A percentile compares a stretch with the other conserved stretches of the same genome.
These are phyloP conservation scores for Argyresthia albistria DNA, from an alignment of 2,888 invertebrate species.

Conservation along the genomic window DNA sequence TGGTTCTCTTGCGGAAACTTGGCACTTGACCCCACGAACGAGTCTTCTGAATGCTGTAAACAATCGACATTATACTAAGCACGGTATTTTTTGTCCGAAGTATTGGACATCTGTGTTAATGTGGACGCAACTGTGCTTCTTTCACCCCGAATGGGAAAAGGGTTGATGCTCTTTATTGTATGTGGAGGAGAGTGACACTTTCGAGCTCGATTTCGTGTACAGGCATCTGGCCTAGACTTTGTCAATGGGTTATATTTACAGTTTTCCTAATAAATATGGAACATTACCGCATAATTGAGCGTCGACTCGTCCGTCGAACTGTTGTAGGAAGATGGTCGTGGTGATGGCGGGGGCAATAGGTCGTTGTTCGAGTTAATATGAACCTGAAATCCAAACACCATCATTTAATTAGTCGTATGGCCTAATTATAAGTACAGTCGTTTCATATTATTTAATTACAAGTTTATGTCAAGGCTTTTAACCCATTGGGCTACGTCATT, in stretches of 20 bases:
- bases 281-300: conserved; percentile 45
- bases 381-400: conserved; percentile 24
- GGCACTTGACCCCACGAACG: conserved; percentile 56
- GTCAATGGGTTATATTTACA: too few relatives aligned
- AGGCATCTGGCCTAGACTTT: too few relatives aligned
- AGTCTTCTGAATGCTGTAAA: conserved; percentile 49
- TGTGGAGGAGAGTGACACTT: too few relatives aligned
- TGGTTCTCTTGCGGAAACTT: conserved; percentile 66
- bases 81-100: background rate
- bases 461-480: too few relatives aligned
- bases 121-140: too few relatives aligned
- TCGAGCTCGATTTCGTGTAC: too few relatives aligned
- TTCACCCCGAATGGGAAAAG: too few relatives aligned
- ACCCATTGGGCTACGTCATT: too few relatives aligned
- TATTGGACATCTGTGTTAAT: background rate
- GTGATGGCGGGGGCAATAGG: conserved; percentile 54
- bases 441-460: too few relatives aligned
- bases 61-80: background rate
- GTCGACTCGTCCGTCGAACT: conserved; percentile 51
- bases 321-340: conserved; percentile 56
- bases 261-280: too few relatives aligned
- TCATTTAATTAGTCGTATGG: background rate
- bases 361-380: conserved; percentile 55
- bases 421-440: too few relatives aligned
- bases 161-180: too few relatives aligned